Conservation (phyloP, 2,888 invertebrate species). For the Philereme vetulata region DNA sequence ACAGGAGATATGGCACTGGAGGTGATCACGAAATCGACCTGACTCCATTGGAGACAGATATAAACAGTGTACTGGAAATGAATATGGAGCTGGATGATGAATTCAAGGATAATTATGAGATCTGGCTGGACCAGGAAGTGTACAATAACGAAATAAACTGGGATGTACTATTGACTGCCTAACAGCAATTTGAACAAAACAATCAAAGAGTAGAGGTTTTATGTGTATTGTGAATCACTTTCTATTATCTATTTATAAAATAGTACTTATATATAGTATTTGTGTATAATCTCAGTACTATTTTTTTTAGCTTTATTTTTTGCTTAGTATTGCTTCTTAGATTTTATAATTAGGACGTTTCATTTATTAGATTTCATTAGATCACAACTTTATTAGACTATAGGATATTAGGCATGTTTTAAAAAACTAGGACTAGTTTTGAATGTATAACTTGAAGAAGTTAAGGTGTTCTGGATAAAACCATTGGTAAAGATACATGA, state of each 20-base stretch:
- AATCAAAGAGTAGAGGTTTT: slow-evolving; percentile 25
- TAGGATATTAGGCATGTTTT: background rate
- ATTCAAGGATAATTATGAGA: slow-evolving; percentile 95
- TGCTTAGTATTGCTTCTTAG: slow-evolving; percentile 24
- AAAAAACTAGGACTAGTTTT: background rate
- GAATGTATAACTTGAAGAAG: too few species aligned
- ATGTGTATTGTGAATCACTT: slow-evolving; percentile 50
- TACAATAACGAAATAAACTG: slow-evolving; percentile 93
- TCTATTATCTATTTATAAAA: slow-evolving; percentile 44
- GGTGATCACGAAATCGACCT: slow-evolving; percentile 83
- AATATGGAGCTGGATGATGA: slow-evolving; percentile 94
- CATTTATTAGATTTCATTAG: slow-evolving; percentile 30
- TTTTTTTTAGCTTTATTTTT: slow-evolving; percentile 33
- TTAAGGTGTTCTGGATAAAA: too few species aligned
- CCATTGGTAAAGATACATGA: too few species aligned
- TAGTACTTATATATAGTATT: slow-evolving; percentile 38
- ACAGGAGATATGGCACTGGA: slow-evolving; percentile 90
- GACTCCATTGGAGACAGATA: slow-evolving; percentile 90
- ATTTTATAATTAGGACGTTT: slow-evolving; percentile 24
- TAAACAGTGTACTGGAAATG: slow-evolving; percentile 91
- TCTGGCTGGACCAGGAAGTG: slow-evolving; percentile 98
- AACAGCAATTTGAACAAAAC: slow-evolving; percentile 40
- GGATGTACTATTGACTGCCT: slow-evolving; percentile 83
- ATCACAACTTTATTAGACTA: slow-evolving; percentile 6
- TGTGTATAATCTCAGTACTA: slow-evolving; percentile 36